Percentiles rank a stretch among this genome's conserved stretches.
Conservation (phyloP, 1,140 invertebrate genomes). For the Bombus breviceps region DNA sequence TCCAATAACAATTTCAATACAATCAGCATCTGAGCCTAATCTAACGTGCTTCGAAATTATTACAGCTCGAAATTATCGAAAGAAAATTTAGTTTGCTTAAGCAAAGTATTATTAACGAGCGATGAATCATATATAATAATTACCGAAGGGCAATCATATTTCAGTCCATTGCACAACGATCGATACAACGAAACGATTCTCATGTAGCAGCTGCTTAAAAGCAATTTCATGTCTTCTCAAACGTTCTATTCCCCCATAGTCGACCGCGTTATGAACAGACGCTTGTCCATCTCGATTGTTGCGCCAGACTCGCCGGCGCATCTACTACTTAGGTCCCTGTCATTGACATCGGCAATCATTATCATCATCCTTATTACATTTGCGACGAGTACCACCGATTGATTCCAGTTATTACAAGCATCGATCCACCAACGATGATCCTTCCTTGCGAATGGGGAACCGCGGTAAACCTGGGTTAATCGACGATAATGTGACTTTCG, state of each 20-base stretch:
- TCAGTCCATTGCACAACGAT: conserved; percentile 14
- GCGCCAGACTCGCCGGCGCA: conserved; percentile 2
- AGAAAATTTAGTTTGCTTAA: neutral
- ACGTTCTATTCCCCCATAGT: conserved; percentile 8
- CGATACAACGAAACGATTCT: neutral
- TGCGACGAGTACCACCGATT: conserved; percentile 22
- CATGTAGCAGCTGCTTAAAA: conserved; percentile 43
- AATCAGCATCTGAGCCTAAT: too few species aligned
- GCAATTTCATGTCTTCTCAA: conserved; percentile 54
- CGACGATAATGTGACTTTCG: conserved; percentile 37
- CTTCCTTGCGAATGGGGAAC: neutral
- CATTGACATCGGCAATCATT: conserved; percentile 47
- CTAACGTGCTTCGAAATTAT: too few species aligned
- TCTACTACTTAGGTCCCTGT: conserved; percentile 17
- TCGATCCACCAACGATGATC: neutral
- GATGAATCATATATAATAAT: neutral
- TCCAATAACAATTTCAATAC: neutral
- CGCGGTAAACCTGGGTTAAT: conserved; percentile 31
- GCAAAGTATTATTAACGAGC: neutral
- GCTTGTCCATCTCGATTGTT: conserved; percentile 24
- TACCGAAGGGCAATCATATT: neutral
- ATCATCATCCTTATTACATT: conserved; percentile 40
- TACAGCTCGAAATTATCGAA: neutral
- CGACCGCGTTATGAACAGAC: neutral
- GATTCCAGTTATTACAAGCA: conserved; percentile 52